Conservation (phyloP, 2,888 invertebrate species). For the Cremastinae sp. region DNA sequence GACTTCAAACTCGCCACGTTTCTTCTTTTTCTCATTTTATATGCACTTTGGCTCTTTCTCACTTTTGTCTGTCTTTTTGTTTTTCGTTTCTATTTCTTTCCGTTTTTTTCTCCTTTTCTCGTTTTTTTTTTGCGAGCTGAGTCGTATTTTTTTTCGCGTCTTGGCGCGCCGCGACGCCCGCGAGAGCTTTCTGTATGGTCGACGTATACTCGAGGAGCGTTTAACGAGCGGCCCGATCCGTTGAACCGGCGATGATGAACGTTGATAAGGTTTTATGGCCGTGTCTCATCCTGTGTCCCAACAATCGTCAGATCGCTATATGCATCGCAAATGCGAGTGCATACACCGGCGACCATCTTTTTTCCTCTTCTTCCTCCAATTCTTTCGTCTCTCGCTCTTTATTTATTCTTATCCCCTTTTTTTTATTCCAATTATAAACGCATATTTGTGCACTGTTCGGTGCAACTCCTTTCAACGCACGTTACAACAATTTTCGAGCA, state of each 20-base stretch:
- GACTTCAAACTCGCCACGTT: conserved; percentile 41
- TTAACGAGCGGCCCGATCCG: conserved; percentile 73
- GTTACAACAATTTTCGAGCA: too few species aligned
- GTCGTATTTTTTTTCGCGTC: conserved; percentile 60
- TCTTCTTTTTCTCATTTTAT: conserved; percentile 29
- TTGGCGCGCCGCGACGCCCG: conserved; percentile 65
- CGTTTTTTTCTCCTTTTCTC: conserved; percentile 25
- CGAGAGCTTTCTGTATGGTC: conserved; percentile 51
- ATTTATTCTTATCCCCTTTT: background rate
- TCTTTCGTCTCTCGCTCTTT: background rate
- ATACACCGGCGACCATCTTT: conserved; percentile 18
- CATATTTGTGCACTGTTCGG: too few species aligned
- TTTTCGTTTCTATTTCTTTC: conserved; percentile 19
- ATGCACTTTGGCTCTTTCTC: conserved; percentile 32
- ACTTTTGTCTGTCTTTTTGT: conserved; percentile 57
- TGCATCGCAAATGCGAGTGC: conserved; percentile 41
- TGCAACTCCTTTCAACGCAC: too few species aligned
- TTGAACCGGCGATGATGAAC: conserved; percentile 74
- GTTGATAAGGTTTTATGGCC: conserved; percentile 75
- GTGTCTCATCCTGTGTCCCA: conserved; percentile 73
- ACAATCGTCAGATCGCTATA: conserved; percentile 65
- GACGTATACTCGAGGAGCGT: conserved; percentile 68
- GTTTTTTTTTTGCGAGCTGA: conserved; percentile 17
- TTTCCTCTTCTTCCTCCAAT: background rate
- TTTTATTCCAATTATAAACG: too few species aligned